Evolutionary conservation across 1,140 invertebrate species (phyloP).

Genomic region (Melanaphis sacchari): DNA sequence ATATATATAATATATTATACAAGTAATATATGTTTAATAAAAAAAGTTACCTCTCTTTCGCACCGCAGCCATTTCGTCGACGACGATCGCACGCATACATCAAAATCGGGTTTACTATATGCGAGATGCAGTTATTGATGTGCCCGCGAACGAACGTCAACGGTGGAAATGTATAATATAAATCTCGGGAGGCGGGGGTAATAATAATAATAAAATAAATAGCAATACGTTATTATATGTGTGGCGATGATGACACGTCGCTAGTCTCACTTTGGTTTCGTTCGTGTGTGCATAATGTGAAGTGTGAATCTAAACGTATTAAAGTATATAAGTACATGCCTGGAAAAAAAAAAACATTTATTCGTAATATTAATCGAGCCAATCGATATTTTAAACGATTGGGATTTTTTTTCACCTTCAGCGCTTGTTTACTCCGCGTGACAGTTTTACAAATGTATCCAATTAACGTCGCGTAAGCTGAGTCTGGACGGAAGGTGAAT

Average conservation of each 20-base stretch:
- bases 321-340: background rate
- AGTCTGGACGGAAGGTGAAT: background rate
- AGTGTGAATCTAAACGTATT: background rate
- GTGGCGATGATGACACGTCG: background rate
- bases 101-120: background rate
- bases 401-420: background rate
- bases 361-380: background rate
- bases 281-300: background rate
- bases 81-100: background rate
- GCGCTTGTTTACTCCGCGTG: background rate
- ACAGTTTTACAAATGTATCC: slow-evolving; percentile 26
- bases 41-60: background rate
- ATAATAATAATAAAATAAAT: slow-evolving; percentile 20
- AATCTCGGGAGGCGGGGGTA: background rate
- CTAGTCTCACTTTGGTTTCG: background rate
- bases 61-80: background rate
- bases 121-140: background rate
- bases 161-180: background rate
- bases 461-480: background rate
- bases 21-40: slow-evolving; percentile 11
- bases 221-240: slow-evolving; percentile 9
- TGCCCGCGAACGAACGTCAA: background rate
- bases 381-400: background rate
- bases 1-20: background rate
- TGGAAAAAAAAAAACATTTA: background rate